Conservation (phyloP, 2,888 invertebrate genomes). For the Prosapia bicincta region DNA sequence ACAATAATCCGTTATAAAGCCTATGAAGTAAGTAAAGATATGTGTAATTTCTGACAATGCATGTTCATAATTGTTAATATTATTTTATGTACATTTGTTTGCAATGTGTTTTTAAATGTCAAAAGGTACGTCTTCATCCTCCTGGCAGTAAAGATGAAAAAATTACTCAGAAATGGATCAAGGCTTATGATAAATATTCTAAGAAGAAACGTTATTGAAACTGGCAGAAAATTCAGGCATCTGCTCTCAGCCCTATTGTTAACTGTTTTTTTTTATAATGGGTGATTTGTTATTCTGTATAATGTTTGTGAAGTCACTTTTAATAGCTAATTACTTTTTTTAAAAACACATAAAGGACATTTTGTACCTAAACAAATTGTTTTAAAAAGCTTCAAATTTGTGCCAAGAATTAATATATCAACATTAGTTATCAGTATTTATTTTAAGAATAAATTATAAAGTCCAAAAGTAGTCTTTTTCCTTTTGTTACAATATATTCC, state of each 20-base stretch:
- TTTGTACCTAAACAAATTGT: background rate
- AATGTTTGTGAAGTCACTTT: background rate
- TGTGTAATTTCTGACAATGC: too few relatives aligned
- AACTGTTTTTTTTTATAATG: constrained; percentile 12
- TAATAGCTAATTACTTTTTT: background rate
- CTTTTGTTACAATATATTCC: too few relatives aligned
- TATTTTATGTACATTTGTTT: too few relatives aligned
- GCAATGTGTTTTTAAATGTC: background rate
- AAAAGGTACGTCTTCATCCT: constrained; percentile 63
- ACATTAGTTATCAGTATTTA: background rate
- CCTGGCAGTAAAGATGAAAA: constrained; percentile 55
- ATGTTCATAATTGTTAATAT: too few relatives aligned
- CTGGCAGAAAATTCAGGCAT: too few relatives aligned
- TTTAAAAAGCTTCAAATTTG: background rate
- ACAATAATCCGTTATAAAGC: too few relatives aligned
- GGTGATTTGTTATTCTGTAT: constrained; percentile 12
- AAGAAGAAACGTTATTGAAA: constrained; percentile 31
- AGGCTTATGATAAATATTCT: constrained; percentile 37
- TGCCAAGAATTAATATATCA: background rate
- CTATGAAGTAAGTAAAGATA: too few relatives aligned
- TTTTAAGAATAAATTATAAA: too few relatives aligned
- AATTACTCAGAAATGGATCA: constrained; percentile 37
- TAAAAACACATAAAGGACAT: too few relatives aligned
- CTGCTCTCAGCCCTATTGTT: background rate
- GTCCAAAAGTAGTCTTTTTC: too few relatives aligned